Evolutionary conservation across 2,888 invertebrate genomes (phyloP).

Genomic region (Strigamia maritima): DNA sequence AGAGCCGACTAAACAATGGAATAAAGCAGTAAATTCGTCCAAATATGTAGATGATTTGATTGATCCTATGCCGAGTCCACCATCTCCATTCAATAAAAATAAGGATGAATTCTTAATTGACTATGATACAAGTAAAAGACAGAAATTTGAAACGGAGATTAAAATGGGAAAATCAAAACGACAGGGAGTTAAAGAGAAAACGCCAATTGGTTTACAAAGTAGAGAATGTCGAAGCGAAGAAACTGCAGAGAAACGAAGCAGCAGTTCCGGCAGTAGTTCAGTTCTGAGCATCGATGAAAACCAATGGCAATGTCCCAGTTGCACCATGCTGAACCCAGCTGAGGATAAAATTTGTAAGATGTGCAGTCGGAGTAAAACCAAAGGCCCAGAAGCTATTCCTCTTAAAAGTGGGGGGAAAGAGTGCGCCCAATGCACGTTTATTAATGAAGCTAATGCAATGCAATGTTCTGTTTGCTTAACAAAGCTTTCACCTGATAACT

Average conservation of each 20-base stretch:
- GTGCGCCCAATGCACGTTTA: conserved; percentile 71
- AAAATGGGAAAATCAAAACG: neutral
- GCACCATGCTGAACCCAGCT: conserved; percentile 66
- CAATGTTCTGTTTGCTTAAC: conserved; percentile 65
- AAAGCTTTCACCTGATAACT: neutral
- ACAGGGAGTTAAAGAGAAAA: neutral
- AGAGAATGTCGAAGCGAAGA: conserved; percentile 33
- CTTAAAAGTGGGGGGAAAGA: conserved; percentile 70
- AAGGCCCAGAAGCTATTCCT: conserved; percentile 62
- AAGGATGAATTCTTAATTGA: neutral
- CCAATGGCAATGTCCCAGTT: conserved; percentile 67
- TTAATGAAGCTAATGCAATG: conserved; percentile 65
- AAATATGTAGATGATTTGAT: neutral
- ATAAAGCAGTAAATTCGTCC: neutral
- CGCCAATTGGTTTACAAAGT: neutral
- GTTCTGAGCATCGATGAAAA: neutral
- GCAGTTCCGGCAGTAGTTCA: conserved; percentile 29
- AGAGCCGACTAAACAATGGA: neutral
- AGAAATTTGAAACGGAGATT: neutral
- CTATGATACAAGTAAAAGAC: neutral
- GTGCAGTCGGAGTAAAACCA: conserved; percentile 65
- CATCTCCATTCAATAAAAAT: conserved; percentile 3
- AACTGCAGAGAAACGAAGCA: neutral
- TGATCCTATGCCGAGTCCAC: neutral
- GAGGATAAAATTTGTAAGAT: conserved; percentile 66